Conservation (phyloP, 2,113 vertebrate species). For the Micronycteris hirsuta region DNA sequence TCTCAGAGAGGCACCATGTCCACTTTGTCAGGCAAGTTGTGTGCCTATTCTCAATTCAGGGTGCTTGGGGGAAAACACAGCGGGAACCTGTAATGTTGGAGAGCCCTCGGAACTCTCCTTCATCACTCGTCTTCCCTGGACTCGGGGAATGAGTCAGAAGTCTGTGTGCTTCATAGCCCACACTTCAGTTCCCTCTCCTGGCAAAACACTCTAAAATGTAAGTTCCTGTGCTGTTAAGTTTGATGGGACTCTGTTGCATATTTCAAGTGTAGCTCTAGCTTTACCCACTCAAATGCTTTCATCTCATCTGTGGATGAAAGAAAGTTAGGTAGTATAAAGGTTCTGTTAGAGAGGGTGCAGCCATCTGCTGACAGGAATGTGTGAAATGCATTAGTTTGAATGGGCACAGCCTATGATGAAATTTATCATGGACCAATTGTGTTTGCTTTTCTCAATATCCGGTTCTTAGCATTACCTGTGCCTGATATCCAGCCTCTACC, state of each 20-base stretch:
- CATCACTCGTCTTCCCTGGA: not conserved
- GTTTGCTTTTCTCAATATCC: not conserved
- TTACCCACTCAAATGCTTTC: not conserved
- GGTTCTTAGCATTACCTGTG: not conserved
- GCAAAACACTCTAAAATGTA: slow-evolving; percentile 3
- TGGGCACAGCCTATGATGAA: not conserved
- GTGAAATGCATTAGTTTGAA: not conserved
- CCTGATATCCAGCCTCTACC: not conserved
- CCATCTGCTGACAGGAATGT: not conserved
- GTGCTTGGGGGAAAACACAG: not conserved
- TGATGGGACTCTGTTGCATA: slow-evolving; percentile 40
- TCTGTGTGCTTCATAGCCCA: not conserved
- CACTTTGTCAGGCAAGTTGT: not conserved
- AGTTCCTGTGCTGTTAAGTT: slow-evolving; percentile 39
- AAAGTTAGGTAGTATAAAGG: not conserved
- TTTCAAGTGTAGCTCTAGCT: not conserved
- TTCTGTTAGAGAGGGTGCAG: not conserved
- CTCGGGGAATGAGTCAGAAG: not conserved
- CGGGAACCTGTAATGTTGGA: not conserved
- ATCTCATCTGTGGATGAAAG: not conserved
- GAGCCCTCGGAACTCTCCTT: not conserved
- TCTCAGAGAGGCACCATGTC: not conserved
- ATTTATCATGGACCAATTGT: not conserved
- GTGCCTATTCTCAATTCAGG: not conserved
- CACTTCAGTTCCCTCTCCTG: slow-evolving; percentile 9